These are phyloP conservation scores for Linurgus olivaceus DNA, from an alignment of 2,797 vertebrate species.

Conservation along the genomic window DNA sequence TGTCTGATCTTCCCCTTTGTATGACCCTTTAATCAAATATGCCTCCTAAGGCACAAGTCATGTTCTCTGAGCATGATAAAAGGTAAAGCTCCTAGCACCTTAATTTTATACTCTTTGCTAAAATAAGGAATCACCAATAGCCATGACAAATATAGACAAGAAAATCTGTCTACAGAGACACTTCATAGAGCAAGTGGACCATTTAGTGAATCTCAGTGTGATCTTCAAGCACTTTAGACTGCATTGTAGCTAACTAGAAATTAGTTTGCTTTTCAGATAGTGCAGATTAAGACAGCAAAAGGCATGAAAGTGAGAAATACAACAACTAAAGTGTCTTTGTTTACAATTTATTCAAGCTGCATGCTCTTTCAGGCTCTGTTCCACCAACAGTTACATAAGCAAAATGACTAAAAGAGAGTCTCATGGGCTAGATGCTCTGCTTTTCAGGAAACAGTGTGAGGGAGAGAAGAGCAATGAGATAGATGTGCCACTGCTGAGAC, in stretches of 20 bases:
- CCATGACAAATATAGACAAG: neutral
- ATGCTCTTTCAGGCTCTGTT: neutral
- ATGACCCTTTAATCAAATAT: neutral
- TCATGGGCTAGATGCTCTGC: neutral
- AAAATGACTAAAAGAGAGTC: neutral
- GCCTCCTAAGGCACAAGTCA: neutral
- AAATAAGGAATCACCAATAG: neutral
- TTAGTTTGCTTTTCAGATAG: neutral
- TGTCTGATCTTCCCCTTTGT: rapidly evolving
- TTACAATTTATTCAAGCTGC: neutral
- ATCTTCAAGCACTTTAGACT: neutral
- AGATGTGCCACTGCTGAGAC: neutral
- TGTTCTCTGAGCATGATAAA: neutral
- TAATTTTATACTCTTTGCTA: neutral
- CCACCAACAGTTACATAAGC: neutral
- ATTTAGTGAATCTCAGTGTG: neutral
- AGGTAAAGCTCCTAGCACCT: neutral
- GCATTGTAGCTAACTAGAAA: neutral
- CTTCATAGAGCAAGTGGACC: neutral
- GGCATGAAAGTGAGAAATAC: neutral
- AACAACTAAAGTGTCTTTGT: neutral
- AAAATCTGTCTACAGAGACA: neutral
- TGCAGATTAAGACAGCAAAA: neutral
- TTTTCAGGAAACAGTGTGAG: neutral
- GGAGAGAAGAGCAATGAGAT: neutral